Evolutionary conservation across 2,113 vertebrate species (phyloP).

Genomic region (Melanotaenia duboulayi): DNA sequence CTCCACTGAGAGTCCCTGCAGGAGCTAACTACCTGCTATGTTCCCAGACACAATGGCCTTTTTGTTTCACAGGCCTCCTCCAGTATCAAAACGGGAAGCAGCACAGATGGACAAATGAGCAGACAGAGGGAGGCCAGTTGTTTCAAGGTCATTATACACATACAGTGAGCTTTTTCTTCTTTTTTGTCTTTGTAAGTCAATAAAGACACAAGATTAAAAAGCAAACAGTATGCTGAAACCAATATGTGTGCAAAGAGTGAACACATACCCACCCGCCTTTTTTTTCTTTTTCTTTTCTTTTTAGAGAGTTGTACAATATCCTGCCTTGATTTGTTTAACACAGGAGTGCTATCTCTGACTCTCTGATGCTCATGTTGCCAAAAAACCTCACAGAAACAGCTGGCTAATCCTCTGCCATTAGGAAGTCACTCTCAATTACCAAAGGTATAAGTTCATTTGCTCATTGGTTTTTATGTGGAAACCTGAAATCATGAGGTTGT

Average conservation of each 20-base stretch:
- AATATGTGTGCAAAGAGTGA: background rate
- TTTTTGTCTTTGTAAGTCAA: background rate
- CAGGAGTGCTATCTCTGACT: background rate
- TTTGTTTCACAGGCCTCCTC: slow-evolving; percentile 63
- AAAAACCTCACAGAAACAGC: slow-evolving; percentile 59
- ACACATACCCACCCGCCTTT: background rate
- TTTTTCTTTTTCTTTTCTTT: too few relatives aligned
- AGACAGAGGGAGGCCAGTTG: slow-evolving; percentile 28
- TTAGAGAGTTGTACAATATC: background rate
- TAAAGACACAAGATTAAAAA: slow-evolving; percentile 8
- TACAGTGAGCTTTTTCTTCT: background rate
- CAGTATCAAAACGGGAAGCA: slow-evolving; percentile 55
- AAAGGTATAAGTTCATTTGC: slow-evolving; percentile 58
- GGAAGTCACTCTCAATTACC: slow-evolving; percentile 80
- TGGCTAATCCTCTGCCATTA: slow-evolving; percentile 53
- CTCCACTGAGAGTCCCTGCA: slow-evolving; percentile 57
- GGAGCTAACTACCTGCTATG: slow-evolving; percentile 63
- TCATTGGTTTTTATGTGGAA: slow-evolving; percentile 53
- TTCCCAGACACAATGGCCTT: slow-evolving; percentile 69
- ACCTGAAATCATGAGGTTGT: slow-evolving; percentile 58
- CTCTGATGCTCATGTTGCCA: slow-evolving; percentile 46
- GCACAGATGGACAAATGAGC: slow-evolving; percentile 59
- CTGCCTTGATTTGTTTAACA: slow-evolving; percentile 50
- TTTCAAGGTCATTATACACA: slow-evolving; percentile 32
- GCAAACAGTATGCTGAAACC: background rate